A percentile compares a stretch with the other conserved stretches of the same genome.
Conservation (phyloP, 2,888 invertebrate genomes). For the Galerucella nymphaeae region DNA sequence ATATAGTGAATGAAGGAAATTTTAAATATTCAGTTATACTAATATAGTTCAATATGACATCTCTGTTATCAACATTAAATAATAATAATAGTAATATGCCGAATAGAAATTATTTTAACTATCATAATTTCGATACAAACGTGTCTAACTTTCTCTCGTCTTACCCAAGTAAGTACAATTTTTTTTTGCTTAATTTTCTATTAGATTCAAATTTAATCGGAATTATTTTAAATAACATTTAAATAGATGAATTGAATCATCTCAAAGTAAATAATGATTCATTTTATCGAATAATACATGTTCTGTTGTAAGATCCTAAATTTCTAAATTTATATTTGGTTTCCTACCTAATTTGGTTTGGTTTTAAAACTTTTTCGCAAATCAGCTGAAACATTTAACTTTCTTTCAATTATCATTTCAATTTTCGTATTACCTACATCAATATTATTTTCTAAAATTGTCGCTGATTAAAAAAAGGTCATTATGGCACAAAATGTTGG, state of each 20-base stretch:
- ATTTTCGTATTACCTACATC: no score
- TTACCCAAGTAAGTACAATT: constrained; percentile 50
- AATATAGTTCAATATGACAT: constrained; percentile 61
- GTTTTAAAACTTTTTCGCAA: no score
- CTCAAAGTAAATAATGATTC: no score
- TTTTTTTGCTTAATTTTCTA: neutral
- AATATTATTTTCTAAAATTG: neutral
- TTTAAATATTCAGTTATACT: constrained; percentile 64
- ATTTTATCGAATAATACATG: no score
- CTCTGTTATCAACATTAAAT: constrained; percentile 54
- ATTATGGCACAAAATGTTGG: constrained; percentile 8
- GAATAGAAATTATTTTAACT: constrained; percentile 57
- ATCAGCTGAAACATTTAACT: no score
- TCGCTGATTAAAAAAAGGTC: neutral
- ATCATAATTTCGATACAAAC: constrained; percentile 51
- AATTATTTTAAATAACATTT: no score
- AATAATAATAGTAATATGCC: constrained; percentile 52
- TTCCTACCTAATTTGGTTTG: no score
- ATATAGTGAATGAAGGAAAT: constrained; percentile 60
- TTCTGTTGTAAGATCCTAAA: no score
- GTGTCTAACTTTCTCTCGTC: constrained; percentile 47
- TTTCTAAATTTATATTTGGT: no score
- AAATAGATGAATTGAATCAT: no score
- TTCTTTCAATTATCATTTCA: no score
- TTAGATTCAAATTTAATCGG: no score